A percentile compares a stretch with the other conserved stretches of the same genome.
Evolutionary conservation across 2,113 vertebrate genomes (phyloP).

Genomic region (Bos taurus): DNA sequence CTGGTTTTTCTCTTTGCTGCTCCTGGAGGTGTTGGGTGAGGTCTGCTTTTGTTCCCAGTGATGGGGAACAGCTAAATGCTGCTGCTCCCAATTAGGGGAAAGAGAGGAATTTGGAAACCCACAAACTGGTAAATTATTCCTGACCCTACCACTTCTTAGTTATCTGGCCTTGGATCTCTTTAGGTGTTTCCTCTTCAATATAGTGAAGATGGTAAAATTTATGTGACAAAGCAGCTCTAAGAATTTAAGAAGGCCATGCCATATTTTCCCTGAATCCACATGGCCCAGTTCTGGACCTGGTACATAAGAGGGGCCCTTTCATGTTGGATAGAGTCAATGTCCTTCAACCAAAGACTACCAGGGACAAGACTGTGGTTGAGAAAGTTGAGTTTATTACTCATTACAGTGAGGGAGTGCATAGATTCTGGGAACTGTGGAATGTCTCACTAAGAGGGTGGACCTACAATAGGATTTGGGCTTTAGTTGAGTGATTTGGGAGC

Average conservation of each 20-base stretch:
- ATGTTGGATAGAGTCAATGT: neutral
- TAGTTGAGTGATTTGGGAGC: neutral
- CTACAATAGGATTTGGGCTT: neutral
- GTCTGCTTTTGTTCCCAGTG: neutral
- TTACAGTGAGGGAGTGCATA: neutral
- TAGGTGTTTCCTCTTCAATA: neutral
- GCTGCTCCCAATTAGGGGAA: neutral
- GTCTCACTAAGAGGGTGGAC: neutral
- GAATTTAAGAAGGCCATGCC: neutral
- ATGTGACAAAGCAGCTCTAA: neutral
- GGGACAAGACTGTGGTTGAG: neutral
- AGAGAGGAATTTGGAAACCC: neutral
- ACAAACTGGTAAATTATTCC: neutral
- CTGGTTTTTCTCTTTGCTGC: neutral
- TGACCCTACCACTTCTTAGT: neutral
- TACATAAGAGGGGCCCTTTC: neutral
- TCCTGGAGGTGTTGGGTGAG: neutral
- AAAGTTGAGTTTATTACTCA: neutral
- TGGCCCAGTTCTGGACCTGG: neutral
- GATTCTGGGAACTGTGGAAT: rapidly evolving
- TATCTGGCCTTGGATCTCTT: neutral
- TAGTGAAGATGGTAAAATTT: neutral
- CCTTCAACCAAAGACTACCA: neutral
- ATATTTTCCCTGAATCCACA: neutral
- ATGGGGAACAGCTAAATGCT: neutral